These are phyloP conservation scores for Drosophila trichaetosa DNA, from an alignment of 2,888 invertebrate genomes.

Conservation along the genomic window DNA sequence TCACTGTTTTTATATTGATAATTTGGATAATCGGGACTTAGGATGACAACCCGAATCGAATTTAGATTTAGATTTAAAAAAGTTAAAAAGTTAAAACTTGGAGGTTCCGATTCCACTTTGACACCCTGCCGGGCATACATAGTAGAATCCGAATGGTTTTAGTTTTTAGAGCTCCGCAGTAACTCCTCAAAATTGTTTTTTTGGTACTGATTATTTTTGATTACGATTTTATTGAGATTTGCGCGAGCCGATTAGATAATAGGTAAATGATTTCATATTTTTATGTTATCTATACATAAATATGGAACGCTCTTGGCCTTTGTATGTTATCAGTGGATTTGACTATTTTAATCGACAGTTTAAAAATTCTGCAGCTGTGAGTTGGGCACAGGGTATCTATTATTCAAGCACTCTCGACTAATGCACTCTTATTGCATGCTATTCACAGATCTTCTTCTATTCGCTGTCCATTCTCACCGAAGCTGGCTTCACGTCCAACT, in stretches of 20 bases:
- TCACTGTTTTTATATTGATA: neutral
- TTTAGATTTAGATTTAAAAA: neutral
- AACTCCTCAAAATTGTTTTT: neutral
- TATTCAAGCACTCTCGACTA: neutral
- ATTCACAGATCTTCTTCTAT: conserved; percentile 89
- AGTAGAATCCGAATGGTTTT: neutral
- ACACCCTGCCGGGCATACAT: neutral
- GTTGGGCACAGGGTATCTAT: neutral
- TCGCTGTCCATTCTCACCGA: conserved; percentile 90
- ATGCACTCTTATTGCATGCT: conserved; percentile 85
- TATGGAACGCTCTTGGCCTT: neutral
- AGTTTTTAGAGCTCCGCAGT: neutral
- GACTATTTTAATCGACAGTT: neutral
- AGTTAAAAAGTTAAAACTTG: neutral
- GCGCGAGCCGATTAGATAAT: neutral
- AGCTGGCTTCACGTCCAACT: conserved; percentile 87
- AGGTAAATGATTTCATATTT: too few species aligned
- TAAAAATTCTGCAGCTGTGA: neutral
- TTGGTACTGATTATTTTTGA: neutral
- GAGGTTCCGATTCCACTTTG: neutral
- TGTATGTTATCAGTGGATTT: neutral
- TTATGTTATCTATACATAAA: neutral
- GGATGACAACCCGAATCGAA: neutral
- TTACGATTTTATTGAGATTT: neutral
- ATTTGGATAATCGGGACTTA: neutral